phyloP scores from a whole-genome alignment of 2,888 invertebrate species.

The Octonoba sinensis region DNA sequence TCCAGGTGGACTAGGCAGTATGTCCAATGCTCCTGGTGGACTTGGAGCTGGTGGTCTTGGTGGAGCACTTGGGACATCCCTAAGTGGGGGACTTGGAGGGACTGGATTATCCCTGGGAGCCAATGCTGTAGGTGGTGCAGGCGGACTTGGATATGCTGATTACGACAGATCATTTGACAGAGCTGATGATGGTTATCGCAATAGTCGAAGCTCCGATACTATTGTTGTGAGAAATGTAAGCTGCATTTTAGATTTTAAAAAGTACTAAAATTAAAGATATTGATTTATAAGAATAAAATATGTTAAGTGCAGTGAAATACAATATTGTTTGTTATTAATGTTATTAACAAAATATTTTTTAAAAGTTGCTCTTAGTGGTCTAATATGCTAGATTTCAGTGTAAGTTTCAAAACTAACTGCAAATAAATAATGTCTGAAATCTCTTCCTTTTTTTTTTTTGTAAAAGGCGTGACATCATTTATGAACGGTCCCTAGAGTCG shows the following conservation, averaged over 20 bases:
- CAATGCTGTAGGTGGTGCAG: constrained; percentile 35
- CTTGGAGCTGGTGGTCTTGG: constrained; percentile 28
- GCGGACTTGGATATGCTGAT: constrained; percentile 50
- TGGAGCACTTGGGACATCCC: constrained; percentile 22
- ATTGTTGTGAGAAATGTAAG: constrained; percentile 66
- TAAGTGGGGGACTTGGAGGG: constrained; percentile 42
- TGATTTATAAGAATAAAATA: no score
- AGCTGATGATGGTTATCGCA: constrained; percentile 54
- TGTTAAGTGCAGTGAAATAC: no score
- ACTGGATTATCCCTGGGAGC: constrained; percentile 47
- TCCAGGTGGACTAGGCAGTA: constrained; percentile 32
- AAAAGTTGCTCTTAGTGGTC: no score
- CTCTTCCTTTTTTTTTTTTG: no score
- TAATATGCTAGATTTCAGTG: no score
- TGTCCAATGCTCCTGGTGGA: constrained; percentile 21
- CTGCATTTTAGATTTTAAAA: not conserved
- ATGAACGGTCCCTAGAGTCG: no score
- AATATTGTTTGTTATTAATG: no score
- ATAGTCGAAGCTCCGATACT: constrained; percentile 57
- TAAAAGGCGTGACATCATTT: no score
- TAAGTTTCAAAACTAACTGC: no score
- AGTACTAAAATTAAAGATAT: no score
- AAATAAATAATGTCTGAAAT: no score
- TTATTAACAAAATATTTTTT: no score
- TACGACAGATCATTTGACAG: constrained; percentile 51